Conservation (phyloP, 2,797 vertebrate species). For the Anguilla pacifica region DNA sequence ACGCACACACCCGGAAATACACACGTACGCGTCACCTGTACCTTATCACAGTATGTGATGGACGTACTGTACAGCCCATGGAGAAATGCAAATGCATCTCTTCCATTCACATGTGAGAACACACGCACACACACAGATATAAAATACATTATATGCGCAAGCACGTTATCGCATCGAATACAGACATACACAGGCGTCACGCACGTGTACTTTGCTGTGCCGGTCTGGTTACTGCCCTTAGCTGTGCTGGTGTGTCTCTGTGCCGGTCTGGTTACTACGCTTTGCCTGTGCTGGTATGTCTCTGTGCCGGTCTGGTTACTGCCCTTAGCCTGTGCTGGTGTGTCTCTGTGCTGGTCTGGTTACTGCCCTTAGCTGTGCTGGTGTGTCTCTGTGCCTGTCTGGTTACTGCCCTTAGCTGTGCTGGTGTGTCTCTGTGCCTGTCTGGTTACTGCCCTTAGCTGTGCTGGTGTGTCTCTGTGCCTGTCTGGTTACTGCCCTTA, state of each 20-base stretch:
- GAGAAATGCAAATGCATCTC: not conserved
- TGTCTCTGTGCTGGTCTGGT: not conserved
- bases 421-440: not conserved
- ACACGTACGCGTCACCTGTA: constrained; percentile 21
- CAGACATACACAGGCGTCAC: not conserved
- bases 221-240: too few species aligned
- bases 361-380: too few species aligned
- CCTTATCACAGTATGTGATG: not conserved
- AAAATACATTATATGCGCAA: not conserved
- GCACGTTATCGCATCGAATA: not conserved
- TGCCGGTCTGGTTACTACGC: too few species aligned
- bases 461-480: too few species aligned
- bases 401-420: too few species aligned
- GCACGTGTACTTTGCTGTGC: not conserved
- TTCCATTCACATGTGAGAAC: not conserved
- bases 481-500: too few species aligned
- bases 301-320: too few species aligned
- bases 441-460: too few species aligned
- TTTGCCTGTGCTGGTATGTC: too few species aligned
- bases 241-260: not conserved
- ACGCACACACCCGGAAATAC: not conserved
- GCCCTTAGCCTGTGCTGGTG: too few species aligned
- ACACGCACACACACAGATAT: not conserved
- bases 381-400: too few species aligned
- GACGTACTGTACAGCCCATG: not conserved